A percentile compares a stretch with the other conserved stretches of the same genome.
These are phyloP conservation scores for Coluber constrictor DNA, from an alignment of 2,797 vertebrate genomes.

Conservation along the genomic window DNA sequence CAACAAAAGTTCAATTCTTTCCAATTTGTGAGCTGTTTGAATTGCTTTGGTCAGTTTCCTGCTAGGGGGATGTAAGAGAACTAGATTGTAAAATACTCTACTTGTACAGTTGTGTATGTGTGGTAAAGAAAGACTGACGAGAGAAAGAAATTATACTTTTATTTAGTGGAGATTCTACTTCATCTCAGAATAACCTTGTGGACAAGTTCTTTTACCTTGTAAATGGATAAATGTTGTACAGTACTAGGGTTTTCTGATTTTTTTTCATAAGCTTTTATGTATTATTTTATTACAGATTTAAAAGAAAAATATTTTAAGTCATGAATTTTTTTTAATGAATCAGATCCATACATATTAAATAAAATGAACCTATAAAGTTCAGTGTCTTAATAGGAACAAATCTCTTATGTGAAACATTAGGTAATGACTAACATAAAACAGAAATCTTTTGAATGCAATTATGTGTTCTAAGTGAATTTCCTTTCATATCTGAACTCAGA, in stretches of 20 bases:
- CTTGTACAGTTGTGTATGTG: background rate
- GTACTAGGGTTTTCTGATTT: background rate
- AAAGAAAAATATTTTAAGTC: conserved; percentile 44
- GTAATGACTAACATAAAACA: conserved; percentile 74
- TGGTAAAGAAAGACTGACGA: background rate
- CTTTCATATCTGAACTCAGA: conserved; percentile 60
- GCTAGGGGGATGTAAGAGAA: background rate
- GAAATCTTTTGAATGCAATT: conserved; percentile 67
- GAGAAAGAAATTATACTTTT: background rate
- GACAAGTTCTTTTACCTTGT: background rate
- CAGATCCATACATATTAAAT: conserved; percentile 62
- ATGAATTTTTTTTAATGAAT: conserved; percentile 63
- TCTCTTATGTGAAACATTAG: conserved; percentile 74
- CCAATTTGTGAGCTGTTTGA: background rate
- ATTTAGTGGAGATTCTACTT: background rate
- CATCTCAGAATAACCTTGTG: background rate
- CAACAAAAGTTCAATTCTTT: background rate
- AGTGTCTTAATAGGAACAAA: conserved; percentile 62
- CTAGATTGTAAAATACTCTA: background rate
- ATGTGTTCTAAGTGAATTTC: conserved; percentile 58
- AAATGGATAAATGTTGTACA: background rate
- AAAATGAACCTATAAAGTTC: conserved; percentile 69
- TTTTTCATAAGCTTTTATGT: conserved; percentile 1
- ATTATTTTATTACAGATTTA: conserved; percentile 55
- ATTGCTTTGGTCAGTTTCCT: background rate